Percentiles rank a stretch among this genome's conserved stretches.
Conservation (phyloP, 2,888 invertebrate genomes). For the Thereva unica region DNA sequence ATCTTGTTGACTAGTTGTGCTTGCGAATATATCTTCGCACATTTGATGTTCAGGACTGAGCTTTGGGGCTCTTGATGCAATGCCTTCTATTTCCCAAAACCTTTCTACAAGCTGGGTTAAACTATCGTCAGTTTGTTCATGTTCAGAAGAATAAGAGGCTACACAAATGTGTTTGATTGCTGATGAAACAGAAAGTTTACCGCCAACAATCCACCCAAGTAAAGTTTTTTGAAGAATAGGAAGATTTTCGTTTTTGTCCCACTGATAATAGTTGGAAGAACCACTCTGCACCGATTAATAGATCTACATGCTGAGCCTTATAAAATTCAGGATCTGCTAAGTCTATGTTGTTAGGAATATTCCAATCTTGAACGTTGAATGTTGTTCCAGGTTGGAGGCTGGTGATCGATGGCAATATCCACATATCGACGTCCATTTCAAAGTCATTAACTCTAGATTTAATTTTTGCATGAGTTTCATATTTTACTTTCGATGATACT, state of each 20-base stretch:
- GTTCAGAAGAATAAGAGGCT: background rate
- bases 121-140: background rate
- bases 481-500: background rate
- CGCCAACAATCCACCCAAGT: slow-evolving; percentile 3
- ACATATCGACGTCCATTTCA: no score
- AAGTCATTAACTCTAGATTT: no score
- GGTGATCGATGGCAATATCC: no score
- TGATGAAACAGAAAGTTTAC: no score
- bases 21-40: background rate
- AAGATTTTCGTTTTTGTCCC: slow-evolving; percentile 7
- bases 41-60: background rate
- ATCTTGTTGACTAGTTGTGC: background rate
- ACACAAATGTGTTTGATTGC: background rate
- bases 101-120: background rate
- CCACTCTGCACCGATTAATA: background rate
- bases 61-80: background rate
- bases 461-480: background rate
- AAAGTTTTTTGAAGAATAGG: slow-evolving; percentile 18
- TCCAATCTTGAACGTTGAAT: no score
- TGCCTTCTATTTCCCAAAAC: background rate
- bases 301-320: no score
- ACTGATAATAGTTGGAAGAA: slow-evolving; percentile 18
- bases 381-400: no score
- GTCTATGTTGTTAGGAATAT: no score
- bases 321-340: no score